Evolutionary conservation across 2,113 vertebrate species (phyloP), one percentile per base, ranked within the genome.

Genomic region (Ivindomyrus marchei): DNA sequence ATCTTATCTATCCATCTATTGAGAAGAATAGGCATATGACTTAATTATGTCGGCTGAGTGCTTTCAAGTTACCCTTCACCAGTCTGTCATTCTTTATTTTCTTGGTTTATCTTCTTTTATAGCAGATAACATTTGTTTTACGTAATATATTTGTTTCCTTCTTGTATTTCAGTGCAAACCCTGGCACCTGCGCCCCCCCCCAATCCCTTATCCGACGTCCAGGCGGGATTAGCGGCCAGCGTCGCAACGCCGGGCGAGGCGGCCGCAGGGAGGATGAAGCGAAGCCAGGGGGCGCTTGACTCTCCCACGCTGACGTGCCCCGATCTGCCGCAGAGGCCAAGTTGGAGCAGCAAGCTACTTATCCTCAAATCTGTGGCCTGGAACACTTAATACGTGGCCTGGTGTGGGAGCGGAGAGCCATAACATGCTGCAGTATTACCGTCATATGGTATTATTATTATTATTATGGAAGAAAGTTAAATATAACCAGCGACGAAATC

Each of bases 401-500:
- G 39, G 77, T 58, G n/a, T 88, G 15, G n/a, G 50, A 17, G 31
- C 88, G 19, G 90, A 89, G 36, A 88, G 56, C 74, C 36, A 11
- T n/a, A 45, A 89, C 66, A 42, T 27, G 56, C 77, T 89, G 70
- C 87, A 88, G 88, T 86, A 88, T 45, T 4, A 24, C 0, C 8
- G 5, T 24, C 31, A 83, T 27, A 91, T 89, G 91, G 91, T 91
- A 36, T 87, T 83, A 89, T 88, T 58, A 50, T 52, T 45, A 88
- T 53, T 52, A 24, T 19, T 88, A 42, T 0, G 36, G 50, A 88
- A 46, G 58, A 91, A 93, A 90, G 93, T 92, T 90, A 92, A 92
- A 92, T 92, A 88, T 91, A 91, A 92, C 31, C 88, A 42, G 90
- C 92, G 93, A 93, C 94, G n/a, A 91, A 94, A 92, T 92, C 92